A percentile compares a stretch with the other conserved stretches of the same genome.
phyloP scores from a whole-genome alignment of 1,140 invertebrate genomes.

The Battus philenor region DNA sequence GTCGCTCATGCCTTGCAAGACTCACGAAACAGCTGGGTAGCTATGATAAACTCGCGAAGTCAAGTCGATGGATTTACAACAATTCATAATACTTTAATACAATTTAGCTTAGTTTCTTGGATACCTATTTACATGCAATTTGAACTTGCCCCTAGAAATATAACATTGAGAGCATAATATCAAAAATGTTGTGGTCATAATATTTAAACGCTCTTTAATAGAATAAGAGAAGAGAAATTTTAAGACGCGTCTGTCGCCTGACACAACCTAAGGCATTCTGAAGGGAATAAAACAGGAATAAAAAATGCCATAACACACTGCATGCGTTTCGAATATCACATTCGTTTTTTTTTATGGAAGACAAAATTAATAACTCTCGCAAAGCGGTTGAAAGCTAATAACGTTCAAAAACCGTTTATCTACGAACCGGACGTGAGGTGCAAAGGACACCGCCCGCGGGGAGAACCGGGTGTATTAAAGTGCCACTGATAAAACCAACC shows the following conservation, averaged over 20 bases:
- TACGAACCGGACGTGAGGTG: slow-evolving; percentile 24
- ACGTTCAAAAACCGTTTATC: slow-evolving; percentile 45
- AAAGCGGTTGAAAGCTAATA: slow-evolving; percentile 41
- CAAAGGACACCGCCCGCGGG: slow-evolving; percentile 26
- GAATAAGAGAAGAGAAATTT: neutral
- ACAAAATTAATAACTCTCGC: slow-evolving; percentile 35
- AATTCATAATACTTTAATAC: too few relatives aligned
- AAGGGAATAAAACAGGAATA: too few relatives aligned
- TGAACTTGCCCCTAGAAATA: too few relatives aligned
- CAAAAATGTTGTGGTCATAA: neutral
- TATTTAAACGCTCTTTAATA: neutral
- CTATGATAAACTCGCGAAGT: too few relatives aligned
- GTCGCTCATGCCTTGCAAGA: too few relatives aligned
- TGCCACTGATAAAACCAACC: slow-evolving; percentile 14
- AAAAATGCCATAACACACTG: too few relatives aligned
- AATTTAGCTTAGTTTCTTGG: too few relatives aligned
- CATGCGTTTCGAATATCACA: too few relatives aligned
- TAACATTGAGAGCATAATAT: neutral
- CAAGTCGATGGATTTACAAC: too few relatives aligned
- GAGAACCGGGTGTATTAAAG: slow-evolving; percentile 40
- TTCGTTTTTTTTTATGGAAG: slow-evolving; percentile 1
- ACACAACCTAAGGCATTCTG: too few relatives aligned
- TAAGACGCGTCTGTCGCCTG: neutral
- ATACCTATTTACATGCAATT: too few relatives aligned
- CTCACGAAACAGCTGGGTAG: too few relatives aligned